Evolutionary conservation across 2,113 vertebrate genomes (phyloP), one percentile per base, ranked within the genome.

Genomic region (Lethenteron reissneri): DNA sequence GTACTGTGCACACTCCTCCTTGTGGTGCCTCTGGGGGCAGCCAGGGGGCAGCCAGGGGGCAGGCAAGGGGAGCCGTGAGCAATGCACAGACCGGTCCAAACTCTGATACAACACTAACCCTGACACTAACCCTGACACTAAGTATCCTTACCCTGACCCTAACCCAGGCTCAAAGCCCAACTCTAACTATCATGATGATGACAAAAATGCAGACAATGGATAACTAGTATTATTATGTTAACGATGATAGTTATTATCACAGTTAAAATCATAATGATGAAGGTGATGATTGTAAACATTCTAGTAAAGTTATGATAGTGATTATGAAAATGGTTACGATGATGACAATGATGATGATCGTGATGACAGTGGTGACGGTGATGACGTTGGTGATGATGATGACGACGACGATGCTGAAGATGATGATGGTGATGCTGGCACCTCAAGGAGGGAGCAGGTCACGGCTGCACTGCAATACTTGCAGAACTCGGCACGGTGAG

Each of bases 401-500:
- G 25, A 25, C 25, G 25, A 68, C 9, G 62, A 68, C 9, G 62
- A 68, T 9, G 62, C 15, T 68, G 62, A 8, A 68, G 62, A 68
- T 68, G 21, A 8, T 17, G n/a, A 68, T 25, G 25, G 8, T 17
- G 25, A 11, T 25, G 25, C 64, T 68, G 14, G 14, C 64, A 68
- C 64, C 64, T 68, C 64, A 10, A 68, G 64, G n/a, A 17, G 64
- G 64, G 25, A n/a, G 25, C 64, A 68, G n/a, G 64, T n/a, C 64
- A 68, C 64, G n/a, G 64, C n/a, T 10, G 64, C 64, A 25, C 64
- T 68, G 64, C 64, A 68, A 25, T 17, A 68, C 64, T 68, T 68
- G 64, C 64, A 68, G 64, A 68, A 68, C 64, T 68, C 64, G 9
- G 25, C n/a, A 2, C 64, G 64, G 25, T 17, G 25, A 25, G 64